These are phyloP conservation scores for Ramphastos sulfuratus DNA, from an alignment of 2,113 vertebrate genomes.

Conservation along the genomic window DNA sequence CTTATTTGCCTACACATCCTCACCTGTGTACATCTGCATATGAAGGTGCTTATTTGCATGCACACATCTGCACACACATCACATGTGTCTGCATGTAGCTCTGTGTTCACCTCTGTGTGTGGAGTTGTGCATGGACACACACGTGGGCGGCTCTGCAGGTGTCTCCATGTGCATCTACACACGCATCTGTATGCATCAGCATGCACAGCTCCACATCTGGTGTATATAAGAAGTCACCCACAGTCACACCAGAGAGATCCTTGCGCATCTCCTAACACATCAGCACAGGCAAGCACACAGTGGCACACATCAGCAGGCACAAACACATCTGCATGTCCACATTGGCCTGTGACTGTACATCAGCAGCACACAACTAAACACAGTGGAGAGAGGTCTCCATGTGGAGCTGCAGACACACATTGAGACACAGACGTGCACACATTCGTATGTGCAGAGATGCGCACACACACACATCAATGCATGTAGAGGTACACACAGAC, in stretches of 20 bases:
- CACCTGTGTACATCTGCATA: rapidly evolving
- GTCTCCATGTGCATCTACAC: not conserved
- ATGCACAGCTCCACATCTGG: rapidly evolving
- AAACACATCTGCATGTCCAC: rapidly evolving
- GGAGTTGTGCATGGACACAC: too few relatives aligned
- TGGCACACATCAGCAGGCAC: not conserved
- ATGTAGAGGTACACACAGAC: not conserved
- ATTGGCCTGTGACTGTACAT: rapidly evolving
- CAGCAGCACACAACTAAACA: not conserved
- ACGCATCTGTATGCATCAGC: not conserved
- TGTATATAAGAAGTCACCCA: rapidly evolving
- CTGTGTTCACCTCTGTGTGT: too few relatives aligned
- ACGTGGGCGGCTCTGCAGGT: rapidly evolving
- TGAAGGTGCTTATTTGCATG: not conserved
- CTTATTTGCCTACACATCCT: not conserved
- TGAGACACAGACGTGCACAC: not conserved
- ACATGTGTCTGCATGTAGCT: too few relatives aligned
- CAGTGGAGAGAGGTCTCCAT: not conserved
- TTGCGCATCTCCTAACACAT: rapidly evolving
- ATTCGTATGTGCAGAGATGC: too few relatives aligned
- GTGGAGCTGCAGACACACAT: not conserved
- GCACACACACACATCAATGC: not conserved
- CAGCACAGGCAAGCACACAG: not conserved
- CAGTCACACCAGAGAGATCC: rapidly evolving
- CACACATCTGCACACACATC: not conserved